phyloP scores from a whole-genome alignment of 2,888 invertebrate genomes.

The Tridacna crocea region DNA sequence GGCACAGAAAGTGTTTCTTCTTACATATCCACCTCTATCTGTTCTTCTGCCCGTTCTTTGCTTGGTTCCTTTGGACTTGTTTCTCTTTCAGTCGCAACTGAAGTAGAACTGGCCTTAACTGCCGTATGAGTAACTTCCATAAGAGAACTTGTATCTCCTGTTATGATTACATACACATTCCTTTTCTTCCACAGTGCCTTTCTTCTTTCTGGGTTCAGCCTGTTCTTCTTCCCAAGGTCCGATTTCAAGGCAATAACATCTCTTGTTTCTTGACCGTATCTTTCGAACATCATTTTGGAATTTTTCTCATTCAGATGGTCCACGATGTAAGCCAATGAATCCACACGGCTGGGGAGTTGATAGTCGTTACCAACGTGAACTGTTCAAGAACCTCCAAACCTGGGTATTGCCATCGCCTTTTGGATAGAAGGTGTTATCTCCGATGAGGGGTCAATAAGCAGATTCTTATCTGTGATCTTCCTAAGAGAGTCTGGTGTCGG shows the following conservation, averaged over 20 bases:
- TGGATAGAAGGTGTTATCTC: no score
- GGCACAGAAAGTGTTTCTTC: no score
- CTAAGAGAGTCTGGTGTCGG: no score
- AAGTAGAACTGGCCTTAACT: background rate
- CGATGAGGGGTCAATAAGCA: no score
- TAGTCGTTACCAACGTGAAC: background rate
- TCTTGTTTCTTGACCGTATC: background rate
- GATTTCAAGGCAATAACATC: no score
- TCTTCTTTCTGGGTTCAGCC: background rate
- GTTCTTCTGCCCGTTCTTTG: background rate
- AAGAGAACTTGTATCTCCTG: background rate
- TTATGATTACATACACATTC: background rate
- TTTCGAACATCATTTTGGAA: background rate
- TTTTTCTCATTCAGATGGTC: no score
- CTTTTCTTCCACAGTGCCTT: background rate
- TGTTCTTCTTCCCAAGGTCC: no score
- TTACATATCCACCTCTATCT: no score
- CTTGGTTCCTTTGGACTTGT: background rate
- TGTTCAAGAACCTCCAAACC: background rate
- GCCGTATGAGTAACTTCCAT: background rate
- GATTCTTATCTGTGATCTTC: no score
- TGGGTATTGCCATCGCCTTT: background rate
- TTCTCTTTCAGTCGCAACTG: background rate
- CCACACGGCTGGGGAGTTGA: background rate
- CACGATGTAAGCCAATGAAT: background rate